A percentile compares a stretch with the other conserved stretches of the same genome.
phyloP scores from a whole-genome alignment of 2,113 vertebrate species.

The Jaculus jaculus region DNA sequence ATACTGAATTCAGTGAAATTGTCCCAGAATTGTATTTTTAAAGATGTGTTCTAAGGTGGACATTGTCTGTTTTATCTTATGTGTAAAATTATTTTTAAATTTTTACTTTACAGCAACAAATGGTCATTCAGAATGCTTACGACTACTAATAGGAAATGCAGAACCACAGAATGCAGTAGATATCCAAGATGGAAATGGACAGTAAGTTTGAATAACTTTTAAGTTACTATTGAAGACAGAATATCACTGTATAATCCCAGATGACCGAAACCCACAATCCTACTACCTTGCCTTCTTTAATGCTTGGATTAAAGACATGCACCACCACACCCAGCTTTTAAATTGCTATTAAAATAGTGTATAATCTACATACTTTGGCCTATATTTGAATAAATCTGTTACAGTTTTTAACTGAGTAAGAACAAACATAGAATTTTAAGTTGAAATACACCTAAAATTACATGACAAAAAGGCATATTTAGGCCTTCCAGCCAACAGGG shows the following conservation, averaged over 20 bases:
- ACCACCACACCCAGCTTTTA: neutral
- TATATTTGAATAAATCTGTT: neutral
- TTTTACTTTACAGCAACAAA: conserved; percentile 91
- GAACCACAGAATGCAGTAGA: conserved; percentile 95
- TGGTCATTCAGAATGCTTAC: conserved; percentile 97
- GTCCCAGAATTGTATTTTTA: conserved; percentile 7
- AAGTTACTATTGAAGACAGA: neutral
- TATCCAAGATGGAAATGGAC: conserved; percentile 97
- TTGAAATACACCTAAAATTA: neutral
- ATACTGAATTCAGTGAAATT: conserved; percentile 12
- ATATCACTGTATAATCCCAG: neutral
- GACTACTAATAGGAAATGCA: conserved; percentile 95
- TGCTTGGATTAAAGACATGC: neutral
- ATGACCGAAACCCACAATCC: neutral
- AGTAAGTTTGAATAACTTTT: conserved; percentile 88
- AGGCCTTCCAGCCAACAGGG: too few relatives aligned
- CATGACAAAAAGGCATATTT: neutral
- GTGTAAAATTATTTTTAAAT: conserved; percentile 31
- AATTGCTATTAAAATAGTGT: neutral
- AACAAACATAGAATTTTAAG: neutral
- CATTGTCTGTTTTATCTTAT: too few relatives aligned
- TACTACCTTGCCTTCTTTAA: neutral
- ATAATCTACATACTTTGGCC: neutral
- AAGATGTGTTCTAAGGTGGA: neutral
- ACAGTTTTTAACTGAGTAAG: conserved; percentile 2